Base-by-base conservation (phyloP, 2,797 vertebrate genomes). In the Myotis pilosus region DNA sequence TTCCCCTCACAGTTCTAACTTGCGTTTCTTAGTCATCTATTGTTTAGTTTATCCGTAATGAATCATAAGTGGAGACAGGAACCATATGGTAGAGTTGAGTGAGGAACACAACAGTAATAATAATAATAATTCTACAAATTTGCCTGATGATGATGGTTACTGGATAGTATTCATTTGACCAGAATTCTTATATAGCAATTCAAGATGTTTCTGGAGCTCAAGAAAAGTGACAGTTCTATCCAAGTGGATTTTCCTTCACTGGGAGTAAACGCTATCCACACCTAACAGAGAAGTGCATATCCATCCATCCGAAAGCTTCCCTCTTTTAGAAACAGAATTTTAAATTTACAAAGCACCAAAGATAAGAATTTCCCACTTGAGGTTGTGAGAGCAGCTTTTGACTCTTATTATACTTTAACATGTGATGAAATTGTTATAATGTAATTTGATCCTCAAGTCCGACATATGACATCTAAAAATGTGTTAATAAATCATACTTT, bases 131-230 rank as follows among this genome's bases (percentile, higher is more conserved):
- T 91, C 71, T 81, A 53, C 83, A 62, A 64, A 78, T 78, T 62
- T 92, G 38, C 64, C 38, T 78, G 41, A 83, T 68, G 64, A 64
- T 22, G 8, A 9, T 60, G 87, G 85, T 53, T 94, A 88, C 38
- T 92, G 91, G 82, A 93, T 92, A 88, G 92, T 82, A 12, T 55
- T 85, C 80, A 55, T 71, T 69, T 79, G 79, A 88, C 36, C 28
- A 60, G 49, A 92, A 60, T 84, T 92, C 91, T 92, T 91, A 80
- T 80, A 28, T 92, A 79, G 92, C 82, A 69, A 64, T n/a, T 92
- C 72, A 95, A 96, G 84, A 87, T 94, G 87, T 92, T 90, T 93
- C 62, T 74, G n/a, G 72, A 57, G 38, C 87, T 95, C 75, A 44
- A 19, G 83, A 92, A 84, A 87, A 74, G 51, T 75, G 81, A 36